These are phyloP conservation scores for Iphiclides podalirius DNA, from an alignment of 2,888 invertebrate species.

Conservation along the genomic window DNA sequence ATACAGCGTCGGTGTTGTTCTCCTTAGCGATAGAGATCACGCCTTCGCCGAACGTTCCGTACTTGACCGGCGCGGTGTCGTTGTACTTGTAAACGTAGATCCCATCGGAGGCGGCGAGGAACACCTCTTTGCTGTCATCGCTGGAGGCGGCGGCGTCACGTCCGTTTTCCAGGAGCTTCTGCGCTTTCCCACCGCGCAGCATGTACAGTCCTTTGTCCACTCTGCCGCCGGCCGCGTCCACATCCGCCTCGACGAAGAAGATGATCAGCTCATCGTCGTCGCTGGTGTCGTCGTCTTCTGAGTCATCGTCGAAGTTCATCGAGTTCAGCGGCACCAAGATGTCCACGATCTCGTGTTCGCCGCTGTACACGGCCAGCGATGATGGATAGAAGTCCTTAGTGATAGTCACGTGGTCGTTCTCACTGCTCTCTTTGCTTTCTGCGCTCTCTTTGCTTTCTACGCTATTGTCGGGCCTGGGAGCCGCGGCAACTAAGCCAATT, in stretches of 20 bases:
- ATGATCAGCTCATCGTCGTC: constrained; percentile 23
- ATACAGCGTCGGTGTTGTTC: constrained; percentile 35
- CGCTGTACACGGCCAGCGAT: constrained; percentile 34
- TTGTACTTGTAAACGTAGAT: constrained; percentile 42
- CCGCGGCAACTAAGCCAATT: constrained; percentile 33
- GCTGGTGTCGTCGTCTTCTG: constrained; percentile 22
- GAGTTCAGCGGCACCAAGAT: constrained; percentile 41
- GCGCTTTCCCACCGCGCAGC: constrained; percentile 33
- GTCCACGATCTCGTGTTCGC: constrained; percentile 41
- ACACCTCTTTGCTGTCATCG: constrained; percentile 39
- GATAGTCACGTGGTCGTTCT: constrained; percentile 31
- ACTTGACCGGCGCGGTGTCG: constrained; percentile 43
- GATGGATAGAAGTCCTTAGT: constrained; percentile 36
- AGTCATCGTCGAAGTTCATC: constrained; percentile 38
- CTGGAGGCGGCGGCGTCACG: constrained; percentile 40
- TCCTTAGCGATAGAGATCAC: constrained; percentile 45
- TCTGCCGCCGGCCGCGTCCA: constrained; percentile 29
- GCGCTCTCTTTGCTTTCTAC: constrained; percentile 18
- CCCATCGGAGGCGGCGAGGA: constrained; percentile 49
- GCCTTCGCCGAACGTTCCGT: constrained; percentile 34
- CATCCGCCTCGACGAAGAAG: constrained; percentile 45
- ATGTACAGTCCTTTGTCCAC: constrained; percentile 43
- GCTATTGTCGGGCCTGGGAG: constrained; percentile 30
- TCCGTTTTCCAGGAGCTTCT: constrained; percentile 43
- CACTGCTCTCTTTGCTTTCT: constrained; percentile 18